Evolutionary conservation across 2,888 invertebrate species (phyloP), one percentile per base, ranked within the genome.

Genomic region (Drosophila kanekoi): DNA sequence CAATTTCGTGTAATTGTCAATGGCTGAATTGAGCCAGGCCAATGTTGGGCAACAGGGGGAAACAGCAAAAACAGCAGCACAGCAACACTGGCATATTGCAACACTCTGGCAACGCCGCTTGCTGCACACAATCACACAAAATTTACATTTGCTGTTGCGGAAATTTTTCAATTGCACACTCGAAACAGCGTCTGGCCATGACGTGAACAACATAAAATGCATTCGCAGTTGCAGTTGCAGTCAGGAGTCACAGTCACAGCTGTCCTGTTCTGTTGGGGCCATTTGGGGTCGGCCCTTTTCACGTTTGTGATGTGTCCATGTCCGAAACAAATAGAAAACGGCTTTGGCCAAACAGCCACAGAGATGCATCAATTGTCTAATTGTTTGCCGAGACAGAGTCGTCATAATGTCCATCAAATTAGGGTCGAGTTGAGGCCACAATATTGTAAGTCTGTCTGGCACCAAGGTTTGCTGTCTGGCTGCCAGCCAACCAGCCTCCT

Each of bases 321-420:
- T 65, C 73, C 73, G 65, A 82, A 54, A 67, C 80, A 81, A 79
- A 83, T 84, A 77, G 52, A 52, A 80, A 69, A 61, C 63, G 62
- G 57, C 63, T 58, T 64, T 37, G 65, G 57, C 51, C 47, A 69
- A 60, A 70, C 59, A 66, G 81, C 37, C 77, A 75, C 56, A 83
- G 75, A 83, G 75, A 87, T 83, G 83, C 87, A 83, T 83, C 83
- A 83, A 83, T 83, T 87, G 85, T 83, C 83, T 83, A 87, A 83
- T 87, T 83, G 83, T 87, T 87, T 81, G 83, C 69, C 79, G 87
- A 83, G 87, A 87, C 87, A 87, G 79, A 86, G 82, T 69, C 79
- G 77, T 83, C 83, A 85, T 85, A 87, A 87, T 83, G 83, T 85
- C 87, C 85, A 85, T 83, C 87, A 83, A 85, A 76, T 62, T 63